Evolutionary conservation across 64 coral and sea anemone genomes (phyloP), one percentile per base, ranked within the genome.

Genomic region (Hydrozoanthus tunicans): DNA sequence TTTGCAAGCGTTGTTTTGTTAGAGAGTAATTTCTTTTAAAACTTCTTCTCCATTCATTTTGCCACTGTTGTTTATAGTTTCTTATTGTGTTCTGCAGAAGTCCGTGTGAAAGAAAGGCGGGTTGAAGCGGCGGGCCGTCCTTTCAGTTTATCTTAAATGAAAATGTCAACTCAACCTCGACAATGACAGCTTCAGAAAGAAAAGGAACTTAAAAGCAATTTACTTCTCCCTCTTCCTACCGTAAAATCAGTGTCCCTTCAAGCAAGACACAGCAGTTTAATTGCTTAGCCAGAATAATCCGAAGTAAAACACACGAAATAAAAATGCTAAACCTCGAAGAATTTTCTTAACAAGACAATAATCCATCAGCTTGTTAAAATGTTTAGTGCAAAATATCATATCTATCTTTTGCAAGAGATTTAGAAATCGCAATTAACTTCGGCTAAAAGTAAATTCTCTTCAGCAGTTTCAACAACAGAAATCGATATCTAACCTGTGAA

Each of bases 141-240:
- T 86, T 70, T 86, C 64, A 60, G 57, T 75, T 24, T 73, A 59
- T 88, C 61, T 88, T 14, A 15, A 60, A 88, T 88, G 84, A 56
- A 88, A 88, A 75, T 74, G 12, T 72, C 55, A 17, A 54, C 24
- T 60, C 56, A 54, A 73, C 69, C 84, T 74, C 14, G 20, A 10
- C 59, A 88, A 59, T 88, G 55, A 75, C 84, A 74, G 56, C 52
- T 88, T 11, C 6, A 61, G 84, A 43, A 88, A 88, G 10, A 56
- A 55, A 51, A 88, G 72, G 11, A 43, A 62, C 79, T 32, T 62
- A 32, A 43, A 20, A 43, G 15, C 57, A 80, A 56, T 80, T 51
- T 24, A 26, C 74, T 57, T 9, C 56, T 61, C 84, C 32, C 23
- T 86, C 57, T 71, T 71, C 11, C 67, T 86, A 52, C 27, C 9